Conservation (phyloP, 2,113 vertebrate species). For the Noturus placidus region DNA sequence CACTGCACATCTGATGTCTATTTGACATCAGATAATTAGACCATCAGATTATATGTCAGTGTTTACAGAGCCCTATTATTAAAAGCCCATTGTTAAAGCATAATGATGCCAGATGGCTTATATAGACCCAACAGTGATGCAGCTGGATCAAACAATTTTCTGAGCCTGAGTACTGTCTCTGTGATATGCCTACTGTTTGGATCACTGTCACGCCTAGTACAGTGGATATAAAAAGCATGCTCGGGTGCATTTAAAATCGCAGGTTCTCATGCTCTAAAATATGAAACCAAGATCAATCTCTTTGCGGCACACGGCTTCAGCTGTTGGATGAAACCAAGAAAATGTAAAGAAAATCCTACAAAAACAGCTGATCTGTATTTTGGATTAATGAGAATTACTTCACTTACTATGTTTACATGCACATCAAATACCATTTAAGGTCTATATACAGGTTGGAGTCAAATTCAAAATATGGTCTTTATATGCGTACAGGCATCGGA, state of each 20-base stretch:
- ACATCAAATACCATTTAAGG: no score
- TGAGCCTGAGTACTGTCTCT: conserved; percentile 21
- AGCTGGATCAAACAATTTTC: conserved; percentile 16
- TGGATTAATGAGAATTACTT: not conserved
- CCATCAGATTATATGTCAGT: conserved; percentile 39
- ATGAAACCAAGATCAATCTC: not conserved
- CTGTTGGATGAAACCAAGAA: no score
- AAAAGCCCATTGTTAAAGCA: conserved; percentile 36
- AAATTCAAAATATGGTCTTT: no score
- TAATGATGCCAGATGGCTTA: conserved; percentile 44
- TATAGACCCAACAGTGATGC: not conserved
- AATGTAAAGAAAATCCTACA: not conserved
- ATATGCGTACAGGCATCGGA: no score
- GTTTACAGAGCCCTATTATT: conserved; percentile 36
- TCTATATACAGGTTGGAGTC: no score
- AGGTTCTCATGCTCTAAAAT: not conserved
- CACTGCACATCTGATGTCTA: conserved; percentile 26
- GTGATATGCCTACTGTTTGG: conserved; percentile 10
- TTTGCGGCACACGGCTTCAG: not conserved
- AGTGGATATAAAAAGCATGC: not conserved
- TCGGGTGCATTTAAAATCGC: no score
- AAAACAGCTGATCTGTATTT: not conserved
- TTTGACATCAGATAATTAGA: conserved; percentile 41
- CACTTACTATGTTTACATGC: not conserved
- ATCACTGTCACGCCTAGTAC: not conserved